These are phyloP conservation scores for Sceliomorpha sp. DNA, from an alignment of 2,888 invertebrate species.

Conservation along the genomic window DNA sequence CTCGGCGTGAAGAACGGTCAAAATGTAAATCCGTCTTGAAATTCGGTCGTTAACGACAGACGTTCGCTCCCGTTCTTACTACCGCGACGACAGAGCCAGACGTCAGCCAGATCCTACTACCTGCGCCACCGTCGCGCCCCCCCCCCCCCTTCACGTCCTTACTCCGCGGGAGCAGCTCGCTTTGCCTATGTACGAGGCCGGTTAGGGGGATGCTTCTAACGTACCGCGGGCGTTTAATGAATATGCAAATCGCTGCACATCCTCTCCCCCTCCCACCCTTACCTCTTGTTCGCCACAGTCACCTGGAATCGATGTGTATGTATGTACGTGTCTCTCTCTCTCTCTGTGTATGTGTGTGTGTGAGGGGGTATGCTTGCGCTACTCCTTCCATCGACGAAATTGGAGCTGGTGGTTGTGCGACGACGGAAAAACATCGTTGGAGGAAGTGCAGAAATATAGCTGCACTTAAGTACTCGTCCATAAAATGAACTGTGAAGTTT, in stretches of 20 bases:
- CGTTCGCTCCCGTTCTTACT: slow-evolving; percentile 54
- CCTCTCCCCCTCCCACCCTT: slow-evolving; percentile 26
- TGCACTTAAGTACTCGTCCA: slow-evolving; percentile 16
- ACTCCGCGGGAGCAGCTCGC: slow-evolving; percentile 16
- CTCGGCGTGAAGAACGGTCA: slow-evolving; percentile 69
- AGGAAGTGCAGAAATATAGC: slow-evolving; percentile 13
- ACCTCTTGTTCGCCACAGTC: slow-evolving; percentile 64
- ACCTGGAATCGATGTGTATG: slow-evolving; percentile 55
- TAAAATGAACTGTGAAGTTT: too few species aligned
- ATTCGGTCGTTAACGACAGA: slow-evolving; percentile 74
- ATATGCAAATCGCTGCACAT: slow-evolving; percentile 72
- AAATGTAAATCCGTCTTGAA: slow-evolving; percentile 76
- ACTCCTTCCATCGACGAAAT: slow-evolving; percentile 19
- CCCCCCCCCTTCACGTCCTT: slow-evolving; percentile 12
- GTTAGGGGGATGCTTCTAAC: slow-evolving; percentile 25
- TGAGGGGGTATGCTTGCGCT: too few species aligned
- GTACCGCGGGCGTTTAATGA: slow-evolving; percentile 71
- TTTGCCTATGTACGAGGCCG: slow-evolving; percentile 2
- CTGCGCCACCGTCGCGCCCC: slow-evolving; percentile 17
- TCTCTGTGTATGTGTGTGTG: too few species aligned
- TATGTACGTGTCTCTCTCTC: too few species aligned
- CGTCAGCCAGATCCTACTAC: slow-evolving; percentile 39
- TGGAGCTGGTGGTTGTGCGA: slow-evolving; percentile 20
- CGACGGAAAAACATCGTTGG: slow-evolving; percentile 18
- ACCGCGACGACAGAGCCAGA: slow-evolving; percentile 54